These are phyloP conservation scores for Rhabdomys dilectus DNA, from an alignment of 2,113 vertebrate genomes.

Conservation along the genomic window DNA sequence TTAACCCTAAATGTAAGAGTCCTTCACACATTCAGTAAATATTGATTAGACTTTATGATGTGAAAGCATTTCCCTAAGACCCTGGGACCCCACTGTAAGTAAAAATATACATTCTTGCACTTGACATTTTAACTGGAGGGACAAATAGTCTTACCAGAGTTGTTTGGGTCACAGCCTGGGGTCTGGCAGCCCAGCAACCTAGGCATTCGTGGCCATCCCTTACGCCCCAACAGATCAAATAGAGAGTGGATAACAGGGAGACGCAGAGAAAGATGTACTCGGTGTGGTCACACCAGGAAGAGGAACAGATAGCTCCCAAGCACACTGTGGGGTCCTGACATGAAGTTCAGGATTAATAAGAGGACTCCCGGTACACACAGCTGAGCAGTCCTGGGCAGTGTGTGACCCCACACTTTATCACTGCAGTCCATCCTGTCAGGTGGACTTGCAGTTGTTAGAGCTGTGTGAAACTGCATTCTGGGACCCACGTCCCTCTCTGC, in stretches of 20 bases:
- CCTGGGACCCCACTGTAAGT: not conserved
- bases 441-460: not conserved
- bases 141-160: not conserved
- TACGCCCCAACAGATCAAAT: too few species aligned
- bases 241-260: not conserved
- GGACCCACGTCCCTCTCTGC: not conserved
- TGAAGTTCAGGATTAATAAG: not conserved
- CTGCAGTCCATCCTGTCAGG: not conserved
- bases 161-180: not conserved
- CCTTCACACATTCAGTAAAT: slow-evolving; percentile 15
- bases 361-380: accelerated
- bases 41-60: not conserved
- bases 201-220: not conserved
- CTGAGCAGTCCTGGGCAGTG: too few species aligned
- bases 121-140: not conserved
- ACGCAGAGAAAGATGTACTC: not conserved
- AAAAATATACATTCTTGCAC: not conserved
- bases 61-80: not conserved
- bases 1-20: not conserved
- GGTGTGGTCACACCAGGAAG: not conserved
- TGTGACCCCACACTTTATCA: not conserved
- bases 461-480: not conserved
- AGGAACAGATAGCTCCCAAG: not conserved
- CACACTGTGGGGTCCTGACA: not conserved
- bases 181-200: not conserved